phyloP scores from a whole-genome alignment of 2,113 vertebrate genomes.

The Dunckerocampus dactyliophorus region DNA sequence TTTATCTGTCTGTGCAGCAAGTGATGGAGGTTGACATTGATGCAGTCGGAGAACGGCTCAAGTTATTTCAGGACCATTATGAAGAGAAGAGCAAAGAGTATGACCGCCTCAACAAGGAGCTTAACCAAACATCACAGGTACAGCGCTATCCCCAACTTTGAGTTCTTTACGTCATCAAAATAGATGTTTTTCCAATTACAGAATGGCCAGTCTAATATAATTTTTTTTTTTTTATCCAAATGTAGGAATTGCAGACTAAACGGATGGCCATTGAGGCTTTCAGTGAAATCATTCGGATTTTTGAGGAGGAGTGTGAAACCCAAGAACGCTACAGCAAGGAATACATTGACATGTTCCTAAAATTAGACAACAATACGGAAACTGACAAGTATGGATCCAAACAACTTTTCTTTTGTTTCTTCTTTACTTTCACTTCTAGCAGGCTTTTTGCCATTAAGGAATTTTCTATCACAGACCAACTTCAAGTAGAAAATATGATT shows the following conservation, averaged over 20 bases:
- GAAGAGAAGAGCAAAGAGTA: constrained; percentile 96
- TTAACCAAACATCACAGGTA: constrained; percentile 94
- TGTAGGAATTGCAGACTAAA: constrained; percentile 94
- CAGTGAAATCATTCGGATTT: constrained; percentile 97
- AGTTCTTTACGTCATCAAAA: neutral
- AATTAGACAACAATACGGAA: constrained; percentile 87
- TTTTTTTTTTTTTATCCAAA: neutral
- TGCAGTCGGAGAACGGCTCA: constrained; percentile 92
- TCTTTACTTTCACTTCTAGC: too few relatives aligned
- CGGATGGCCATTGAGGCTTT: constrained; percentile 96
- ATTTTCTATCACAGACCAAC: too few relatives aligned
- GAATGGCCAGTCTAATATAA: neutral
- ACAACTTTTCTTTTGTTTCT: neutral
- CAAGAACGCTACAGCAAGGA: constrained; percentile 98
- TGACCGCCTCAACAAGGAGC: constrained; percentile 90
- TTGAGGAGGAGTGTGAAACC: constrained; percentile 96
- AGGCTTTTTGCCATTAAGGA: too few relatives aligned
- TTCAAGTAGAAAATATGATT: neutral
- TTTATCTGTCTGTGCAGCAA: constrained; percentile 63
- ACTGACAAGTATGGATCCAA: constrained; percentile 78
- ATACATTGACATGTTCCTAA: constrained; percentile 95
- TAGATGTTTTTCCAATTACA: neutral
- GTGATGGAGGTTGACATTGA: constrained; percentile 92
- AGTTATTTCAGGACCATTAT: constrained; percentile 91
- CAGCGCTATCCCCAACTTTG: neutral